Percentiles rank a stretch among this genome's conserved stretches.
Evolutionary conservation across 2,113 vertebrate species (phyloP).

Genomic region (Perca flavescens): DNA sequence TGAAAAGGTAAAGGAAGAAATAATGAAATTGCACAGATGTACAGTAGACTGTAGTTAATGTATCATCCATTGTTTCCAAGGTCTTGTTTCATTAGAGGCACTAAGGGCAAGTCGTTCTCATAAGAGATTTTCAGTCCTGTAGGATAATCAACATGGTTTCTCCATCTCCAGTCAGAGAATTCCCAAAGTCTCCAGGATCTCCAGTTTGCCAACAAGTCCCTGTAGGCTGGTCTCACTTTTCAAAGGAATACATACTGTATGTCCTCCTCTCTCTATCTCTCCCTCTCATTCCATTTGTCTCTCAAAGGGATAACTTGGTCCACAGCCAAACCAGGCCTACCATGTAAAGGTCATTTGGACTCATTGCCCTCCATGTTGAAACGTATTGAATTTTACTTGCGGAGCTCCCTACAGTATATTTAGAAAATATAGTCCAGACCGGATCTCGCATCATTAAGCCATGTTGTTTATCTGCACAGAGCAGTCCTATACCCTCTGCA

Average conservation of each 20-base stretch:
- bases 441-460: slow-evolving; percentile 52
- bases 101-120: slow-evolving; percentile 49
- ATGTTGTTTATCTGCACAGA: slow-evolving; percentile 55
- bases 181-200: slow-evolving; percentile 72
- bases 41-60: neutral
- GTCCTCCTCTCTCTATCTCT: slow-evolving; percentile 62
- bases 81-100: slow-evolving; percentile 48
- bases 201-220: slow-evolving; percentile 77
- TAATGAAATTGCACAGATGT: slow-evolving; percentile 3
- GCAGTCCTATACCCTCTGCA: slow-evolving; percentile 27
- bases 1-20: neutral
- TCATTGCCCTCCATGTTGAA: slow-evolving; percentile 65
- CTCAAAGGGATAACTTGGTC: slow-evolving; percentile 68
- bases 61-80: slow-evolving; percentile 36
- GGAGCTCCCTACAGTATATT: slow-evolving; percentile 65
- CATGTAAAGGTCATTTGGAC: slow-evolving; percentile 79
- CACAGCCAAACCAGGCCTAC: slow-evolving; percentile 68
- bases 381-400: slow-evolving; percentile 69
- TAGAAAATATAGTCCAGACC: slow-evolving; percentile 51
- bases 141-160: slow-evolving; percentile 62
- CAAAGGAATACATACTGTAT: slow-evolving; percentile 71
- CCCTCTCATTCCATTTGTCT: slow-evolving; percentile 69
- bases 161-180: slow-evolving; percentile 64
- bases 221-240: slow-evolving; percentile 71
- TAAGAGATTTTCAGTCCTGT: slow-evolving; percentile 38